Evolutionary conservation across 2,113 vertebrate species (phyloP), one percentile per base, ranked within the genome.

Genomic region (Emydura subglobosa): DNA sequence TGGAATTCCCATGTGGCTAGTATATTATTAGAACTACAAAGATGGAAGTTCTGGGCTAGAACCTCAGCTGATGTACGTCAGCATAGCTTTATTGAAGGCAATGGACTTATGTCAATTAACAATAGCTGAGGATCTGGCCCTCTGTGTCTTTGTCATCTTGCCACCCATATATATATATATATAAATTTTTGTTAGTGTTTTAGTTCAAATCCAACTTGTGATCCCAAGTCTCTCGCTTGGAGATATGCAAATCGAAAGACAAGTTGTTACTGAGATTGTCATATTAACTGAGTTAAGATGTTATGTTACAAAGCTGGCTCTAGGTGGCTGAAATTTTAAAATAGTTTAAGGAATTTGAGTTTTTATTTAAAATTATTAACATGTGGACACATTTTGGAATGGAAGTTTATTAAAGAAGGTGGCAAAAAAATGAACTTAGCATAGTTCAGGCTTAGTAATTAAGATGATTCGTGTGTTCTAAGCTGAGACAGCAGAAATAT

Each of bases 221-320:
- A 50, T 55, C 51, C 51, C 51, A 53, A 87, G 59, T 59, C 9
- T 92, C 53, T 53, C 81, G n/a, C 2, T 22, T 94, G n/a, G 51
- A 85, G 79, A 83, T 17, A 39, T n/a, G 2, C 25, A 82, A 82
- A 93, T 68, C 51, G 86, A 93, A 95, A 42, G 51, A 79, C 25
- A 9, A 19, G 9, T 16, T 82, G 0, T 78, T 86, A 49, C 53
- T 57, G 92, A 92, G 86, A 25, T 24, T 82, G 21, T 85, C 34
- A 78, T 24, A 11, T 49, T 80, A 86, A n/a, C 44, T 47, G 25
- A 47, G 25, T 47, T 65, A 74, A 50, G 49, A 61, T 5, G 2
- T 25, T 90, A 91, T 79, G 2, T 59, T 92, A 53, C 61, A n/a
- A 57, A 74, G 5, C 34, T 82, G 92, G 4, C 49, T 88, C 7